Evolutionary conservation across 2,797 vertebrate species (phyloP), one percentile per base, ranked within the genome.

Genomic region (Lerista edwardsae): DNA sequence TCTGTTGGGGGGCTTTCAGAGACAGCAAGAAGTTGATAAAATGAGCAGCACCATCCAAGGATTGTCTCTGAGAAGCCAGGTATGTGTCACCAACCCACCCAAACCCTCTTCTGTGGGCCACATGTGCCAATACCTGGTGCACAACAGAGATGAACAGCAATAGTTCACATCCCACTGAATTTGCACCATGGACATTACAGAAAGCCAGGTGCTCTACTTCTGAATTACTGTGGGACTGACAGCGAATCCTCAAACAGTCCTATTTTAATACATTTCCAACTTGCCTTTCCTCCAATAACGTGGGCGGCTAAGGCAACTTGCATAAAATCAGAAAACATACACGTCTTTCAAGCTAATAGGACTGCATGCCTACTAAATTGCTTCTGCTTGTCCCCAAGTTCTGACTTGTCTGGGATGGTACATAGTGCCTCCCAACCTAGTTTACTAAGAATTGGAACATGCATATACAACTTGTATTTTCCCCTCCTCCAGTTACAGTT

Each of bases 41-140:
- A 72, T 76, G 44, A 80, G 31, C 17, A 1, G 14, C 7, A 64
- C 36, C 59, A 44, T 87, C 34, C 82, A 65, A 36, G 72, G 12
- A 44, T 23, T 84, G 10, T 84, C 86, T 80, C 73, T 69, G 72
- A 84, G 17, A 29, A 87, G 34, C 23, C 82, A 87, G 82, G 86
- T 87, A 87, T 27, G 86, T 62, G 41, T 23, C 3, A 23, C 1
- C 29, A 41, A 29, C 11, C n/a, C n/a, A 41, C 7, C 11, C n/a
- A 83, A 14, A 29, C 27, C 64, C 21, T 25, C 3, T 76, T 36
- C 27, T 61, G 29, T 27, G 61, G 34, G 15, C 29, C 29, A 29
- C 11, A n/a, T n/a, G 64, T 65, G 27, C 3, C 64, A n/a, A 65
- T 29, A 55, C 51, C 51, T 65, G 64, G 64, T 12, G 29, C 10